Conservation (phyloP, 1,140 invertebrate genomes). For the Pseudomyrmex gracilis region DNA sequence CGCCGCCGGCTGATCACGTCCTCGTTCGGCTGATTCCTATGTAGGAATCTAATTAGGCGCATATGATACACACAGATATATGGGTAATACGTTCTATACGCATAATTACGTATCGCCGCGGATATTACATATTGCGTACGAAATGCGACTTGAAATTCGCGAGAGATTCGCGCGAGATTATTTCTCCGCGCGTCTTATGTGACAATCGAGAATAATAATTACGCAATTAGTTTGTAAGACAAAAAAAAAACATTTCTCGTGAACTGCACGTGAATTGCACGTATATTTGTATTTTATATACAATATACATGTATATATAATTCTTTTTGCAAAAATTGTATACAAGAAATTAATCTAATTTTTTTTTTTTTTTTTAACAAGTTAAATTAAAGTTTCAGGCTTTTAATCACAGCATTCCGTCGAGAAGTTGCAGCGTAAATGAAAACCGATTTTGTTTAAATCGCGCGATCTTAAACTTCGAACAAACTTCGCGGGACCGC, state of each 20-base stretch:
- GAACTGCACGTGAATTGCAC: not conserved
- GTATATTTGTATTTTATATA: not conserved
- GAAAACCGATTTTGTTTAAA: not conserved
- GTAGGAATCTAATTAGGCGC: conserved; percentile 73
- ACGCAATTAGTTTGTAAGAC: not conserved
- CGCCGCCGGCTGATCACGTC: conserved; percentile 36
- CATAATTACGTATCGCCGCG: conserved; percentile 45
- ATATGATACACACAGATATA: conserved; percentile 71
- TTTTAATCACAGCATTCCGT: not conserved
- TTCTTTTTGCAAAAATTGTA: not conserved
- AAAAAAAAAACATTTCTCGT: no score
- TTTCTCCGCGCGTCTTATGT: not conserved
- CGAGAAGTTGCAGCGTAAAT: not conserved
- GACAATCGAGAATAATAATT: not conserved
- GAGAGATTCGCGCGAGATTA: not conserved
- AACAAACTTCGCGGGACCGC: not conserved
- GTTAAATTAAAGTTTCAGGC: no score
- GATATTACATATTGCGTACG: conserved; percentile 12
- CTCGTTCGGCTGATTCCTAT: conserved; percentile 46
- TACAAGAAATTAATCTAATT: not conserved
- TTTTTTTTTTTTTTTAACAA: not conserved
- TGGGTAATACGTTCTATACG: conserved; percentile 41
- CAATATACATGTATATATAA: not conserved
- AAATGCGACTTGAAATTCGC: conserved; percentile 18
- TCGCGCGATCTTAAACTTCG: not conserved